Evolutionary conservation across 2,888 invertebrate genomes (phyloP), one percentile per base, ranked within the genome.

Genomic region (Synanthedon andrenaeformis): DNA sequence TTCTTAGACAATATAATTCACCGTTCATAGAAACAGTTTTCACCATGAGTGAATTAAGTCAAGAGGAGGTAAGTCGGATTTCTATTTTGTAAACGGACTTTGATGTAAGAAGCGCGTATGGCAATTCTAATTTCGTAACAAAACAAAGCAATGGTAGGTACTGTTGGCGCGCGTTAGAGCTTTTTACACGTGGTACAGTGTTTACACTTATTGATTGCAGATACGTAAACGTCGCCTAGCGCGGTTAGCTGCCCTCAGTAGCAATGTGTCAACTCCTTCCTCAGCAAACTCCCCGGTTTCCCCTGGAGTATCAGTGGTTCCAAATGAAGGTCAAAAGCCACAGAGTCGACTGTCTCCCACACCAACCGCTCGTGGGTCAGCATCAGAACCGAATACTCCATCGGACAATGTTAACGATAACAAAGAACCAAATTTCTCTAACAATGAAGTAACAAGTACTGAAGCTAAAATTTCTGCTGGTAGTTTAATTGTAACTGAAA

Each of bases 31-130:
- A 35, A 35, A 35, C 35, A 35, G 23, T 49, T 61, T 64, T 64
- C 70, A 79, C 62, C 63, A 94, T 94, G 94, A 94, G 94, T 87
- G 95, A 96, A 90, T 89, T 96, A 67, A 94, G 92, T 75, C 94
- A 94, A 80, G 96, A 96, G 86, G 96, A 96, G 93, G 96, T 94
- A 88, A 91, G 92, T 88, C 59, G 59, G 62, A 67, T 70, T 68
- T 72, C 72, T 76, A 73, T 76, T 78, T 77, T 76, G 76, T 79
- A 74, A 74, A 79, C 77, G 79, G 72, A 73, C 72, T 74, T 76
- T 76, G 76, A 72, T 69, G 70, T 81, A 35, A 35, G 35, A 35
- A 75, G 74, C 79, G 77, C 83, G 80, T 81, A 81, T 82, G 79
- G 80, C 70, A 74, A 79, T 74, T 86, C 83, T 83, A 85, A 86